Evolutionary conservation across 1,140 invertebrate species (phyloP).

Genomic region (Aphaenogaster floridana): DNA sequence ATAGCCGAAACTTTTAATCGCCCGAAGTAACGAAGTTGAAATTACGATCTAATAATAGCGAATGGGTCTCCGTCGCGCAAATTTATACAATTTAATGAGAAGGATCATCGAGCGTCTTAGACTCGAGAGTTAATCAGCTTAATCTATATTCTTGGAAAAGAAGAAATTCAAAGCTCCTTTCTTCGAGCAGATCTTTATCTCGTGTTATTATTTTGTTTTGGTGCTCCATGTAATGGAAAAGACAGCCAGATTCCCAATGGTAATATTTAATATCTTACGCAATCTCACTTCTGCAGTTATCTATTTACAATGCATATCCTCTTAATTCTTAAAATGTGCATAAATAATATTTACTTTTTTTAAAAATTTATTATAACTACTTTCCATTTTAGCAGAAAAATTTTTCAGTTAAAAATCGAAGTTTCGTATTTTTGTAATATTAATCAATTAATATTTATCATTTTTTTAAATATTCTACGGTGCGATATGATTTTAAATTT

Average conservation of each 20-base stretch:
- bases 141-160: slow-evolving; percentile 34
- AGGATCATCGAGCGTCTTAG: slow-evolving; percentile 19
- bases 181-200: slow-evolving; percentile 9
- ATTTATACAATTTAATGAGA: slow-evolving; percentile 35
- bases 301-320: neutral
- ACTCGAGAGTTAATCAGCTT: slow-evolving; percentile 32
- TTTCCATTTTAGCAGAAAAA: neutral
- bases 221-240: slow-evolving; percentile 6
- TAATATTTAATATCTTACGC: neutral
- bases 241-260: slow-evolving; percentile 25
- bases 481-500: neutral
- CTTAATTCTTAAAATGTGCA: neutral
- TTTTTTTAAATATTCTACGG: neutral
- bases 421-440: neutral
- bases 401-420: neutral
- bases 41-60: slow-evolving; percentile 38
- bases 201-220: slow-evolving; percentile 39
- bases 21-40: slow-evolving; percentile 20
- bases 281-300: neutral
- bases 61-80: neutral
- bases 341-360: neutral
- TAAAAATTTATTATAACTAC: neutral
- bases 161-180: neutral
- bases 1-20: slow-evolving; percentile 35
- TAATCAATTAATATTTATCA: neutral